Conservation (phyloP, 2,797 vertebrate genomes). For the Poeciliopsis turneri region DNA sequence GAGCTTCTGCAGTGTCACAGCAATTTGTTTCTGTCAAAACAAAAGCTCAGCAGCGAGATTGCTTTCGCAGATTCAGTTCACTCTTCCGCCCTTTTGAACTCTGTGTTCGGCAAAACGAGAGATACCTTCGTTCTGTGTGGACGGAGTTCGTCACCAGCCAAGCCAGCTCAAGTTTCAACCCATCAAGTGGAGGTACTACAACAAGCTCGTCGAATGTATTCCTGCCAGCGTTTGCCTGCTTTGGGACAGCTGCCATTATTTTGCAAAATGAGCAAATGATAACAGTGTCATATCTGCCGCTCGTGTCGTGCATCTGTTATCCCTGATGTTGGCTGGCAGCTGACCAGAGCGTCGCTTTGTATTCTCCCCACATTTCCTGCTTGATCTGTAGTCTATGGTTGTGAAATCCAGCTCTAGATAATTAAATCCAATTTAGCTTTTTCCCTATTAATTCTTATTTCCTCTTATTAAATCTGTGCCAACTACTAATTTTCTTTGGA, state of each 20-base stretch:
- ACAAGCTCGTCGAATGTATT: not conserved
- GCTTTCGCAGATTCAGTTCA: slow-evolving; percentile 40
- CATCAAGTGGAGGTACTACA: not conserved
- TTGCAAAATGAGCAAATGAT: slow-evolving; percentile 42
- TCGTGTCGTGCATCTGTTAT: slow-evolving; percentile 52
- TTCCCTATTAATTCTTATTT: not conserved
- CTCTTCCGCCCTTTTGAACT: slow-evolving; percentile 36
- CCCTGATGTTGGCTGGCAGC: slow-evolving; percentile 56
- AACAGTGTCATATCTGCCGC: slow-evolving; percentile 42
- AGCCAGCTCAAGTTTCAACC: slow-evolving; percentile 2
- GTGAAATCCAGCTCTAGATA: slow-evolving; percentile 13
- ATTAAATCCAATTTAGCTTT: slow-evolving; percentile 6
- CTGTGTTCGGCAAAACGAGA: slow-evolving; percentile 30
- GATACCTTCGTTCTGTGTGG: not conserved
- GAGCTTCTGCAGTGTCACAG: slow-evolving; percentile 46
- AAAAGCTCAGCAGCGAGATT: slow-evolving; percentile 45
- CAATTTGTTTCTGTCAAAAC: slow-evolving; percentile 67
- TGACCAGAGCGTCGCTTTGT: slow-evolving; percentile 37
- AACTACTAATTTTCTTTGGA: not conserved
- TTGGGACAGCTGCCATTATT: slow-evolving; percentile 45
- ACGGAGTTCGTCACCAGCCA: slow-evolving; percentile 9
- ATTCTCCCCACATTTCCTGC: slow-evolving; percentile 23
- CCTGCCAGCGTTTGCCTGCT: slow-evolving; percentile 15
- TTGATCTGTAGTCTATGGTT: slow-evolving; percentile 23
- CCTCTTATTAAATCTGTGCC: not conserved